These are phyloP conservation scores for Tetraneura akinire DNA, from an alignment of 1,140 invertebrate species.

Conservation along the genomic window DNA sequence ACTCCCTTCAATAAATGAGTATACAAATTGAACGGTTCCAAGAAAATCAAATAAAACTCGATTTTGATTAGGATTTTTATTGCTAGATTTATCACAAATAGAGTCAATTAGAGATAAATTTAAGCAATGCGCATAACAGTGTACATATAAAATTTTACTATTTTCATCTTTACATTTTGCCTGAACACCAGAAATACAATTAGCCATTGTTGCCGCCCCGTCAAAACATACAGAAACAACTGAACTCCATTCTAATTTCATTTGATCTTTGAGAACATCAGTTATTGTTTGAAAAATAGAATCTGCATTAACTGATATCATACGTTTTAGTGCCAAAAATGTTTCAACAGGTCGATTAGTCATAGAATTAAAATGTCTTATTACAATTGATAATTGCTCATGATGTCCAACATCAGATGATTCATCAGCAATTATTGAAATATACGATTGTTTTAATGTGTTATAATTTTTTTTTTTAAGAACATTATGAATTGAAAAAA, in stretches of 20 bases:
- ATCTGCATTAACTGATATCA: background rate
- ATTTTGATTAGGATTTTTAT: background rate
- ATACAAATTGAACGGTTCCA: slow-evolving; percentile 14
- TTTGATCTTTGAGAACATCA: too few relatives aligned
- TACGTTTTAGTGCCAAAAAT: background rate
- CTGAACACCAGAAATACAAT: background rate
- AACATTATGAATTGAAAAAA: background rate
- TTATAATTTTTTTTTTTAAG: background rate
- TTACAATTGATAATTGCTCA: background rate
- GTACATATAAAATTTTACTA: too few relatives aligned
- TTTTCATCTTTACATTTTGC: background rate
- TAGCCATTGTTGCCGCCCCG: background rate
- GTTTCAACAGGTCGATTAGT: background rate
- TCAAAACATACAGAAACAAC: slow-evolving; percentile 3
- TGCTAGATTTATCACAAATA: background rate
- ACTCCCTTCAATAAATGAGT: slow-evolving; percentile 53
- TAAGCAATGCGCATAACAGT: background rate
- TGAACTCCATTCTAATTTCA: background rate
- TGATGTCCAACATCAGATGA: background rate
- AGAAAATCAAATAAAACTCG: background rate
- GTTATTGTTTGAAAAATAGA: too few relatives aligned
- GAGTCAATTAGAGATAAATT: slow-evolving; percentile 12
- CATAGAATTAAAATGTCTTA: background rate
- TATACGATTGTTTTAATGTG: background rate
- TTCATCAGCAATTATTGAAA: background rate